phyloP scores from a whole-genome alignment of 2,113 vertebrate genomes.

The Tonatia bakeri region DNA sequence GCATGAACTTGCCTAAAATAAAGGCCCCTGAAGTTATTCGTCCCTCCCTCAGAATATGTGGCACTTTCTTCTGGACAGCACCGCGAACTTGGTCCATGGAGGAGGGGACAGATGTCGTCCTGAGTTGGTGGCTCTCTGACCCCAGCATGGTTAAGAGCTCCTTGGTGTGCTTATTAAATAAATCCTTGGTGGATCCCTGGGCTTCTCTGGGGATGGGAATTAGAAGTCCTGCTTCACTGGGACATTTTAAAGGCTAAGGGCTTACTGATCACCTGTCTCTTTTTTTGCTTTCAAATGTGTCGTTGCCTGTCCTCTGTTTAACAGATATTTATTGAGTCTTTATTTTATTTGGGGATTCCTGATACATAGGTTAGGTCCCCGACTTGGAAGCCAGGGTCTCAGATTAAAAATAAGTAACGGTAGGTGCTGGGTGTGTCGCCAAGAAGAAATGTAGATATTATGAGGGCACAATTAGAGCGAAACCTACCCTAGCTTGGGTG shows the following conservation, averaged over 20 bases:
- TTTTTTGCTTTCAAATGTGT: background rate
- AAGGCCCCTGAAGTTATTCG: background rate
- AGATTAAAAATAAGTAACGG: background rate
- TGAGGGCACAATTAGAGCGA: background rate
- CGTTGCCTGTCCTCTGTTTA: background rate
- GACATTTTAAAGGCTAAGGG: background rate
- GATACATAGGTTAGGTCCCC: background rate
- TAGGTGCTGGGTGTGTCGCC: background rate
- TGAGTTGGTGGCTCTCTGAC: background rate
- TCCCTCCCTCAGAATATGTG: background rate
- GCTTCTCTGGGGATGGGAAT: background rate
- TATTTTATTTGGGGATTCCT: background rate
- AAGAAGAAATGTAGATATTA: background rate
- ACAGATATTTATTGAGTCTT: background rate
- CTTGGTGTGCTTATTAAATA: background rate
- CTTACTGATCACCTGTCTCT: background rate
- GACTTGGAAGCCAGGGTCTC: background rate
- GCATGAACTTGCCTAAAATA: constrained; percentile 40
- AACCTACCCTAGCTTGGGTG: background rate
- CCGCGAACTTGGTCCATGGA: background rate
- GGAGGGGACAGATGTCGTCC: background rate
- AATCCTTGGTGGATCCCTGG: background rate
- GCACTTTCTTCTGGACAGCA: background rate
- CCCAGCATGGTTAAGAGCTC: background rate
- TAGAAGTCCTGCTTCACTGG: background rate